Evolutionary conservation across 2,888 invertebrate genomes (phyloP).

Genomic region (Hofmannophila pseudospretella): DNA sequence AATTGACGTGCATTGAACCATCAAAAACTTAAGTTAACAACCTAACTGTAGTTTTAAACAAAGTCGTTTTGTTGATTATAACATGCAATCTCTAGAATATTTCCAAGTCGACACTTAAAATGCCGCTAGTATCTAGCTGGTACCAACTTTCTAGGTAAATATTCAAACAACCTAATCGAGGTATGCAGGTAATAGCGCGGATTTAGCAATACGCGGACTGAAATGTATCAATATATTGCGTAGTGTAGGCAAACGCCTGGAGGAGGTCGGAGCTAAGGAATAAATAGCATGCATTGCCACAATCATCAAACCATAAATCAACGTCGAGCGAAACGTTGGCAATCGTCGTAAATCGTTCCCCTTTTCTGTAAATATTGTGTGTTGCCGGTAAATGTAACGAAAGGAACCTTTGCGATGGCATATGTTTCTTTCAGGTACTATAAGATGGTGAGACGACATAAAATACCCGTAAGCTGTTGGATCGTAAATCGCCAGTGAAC

Average conservation of each 20-base stretch:
- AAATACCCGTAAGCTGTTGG: too few species aligned
- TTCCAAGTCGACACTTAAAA: constrained; percentile 1
- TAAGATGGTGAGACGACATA: too few species aligned
- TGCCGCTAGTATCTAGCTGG: constrained; percentile 1
- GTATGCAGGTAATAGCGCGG: constrained; percentile 7
- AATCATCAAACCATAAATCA: constrained; percentile 20
- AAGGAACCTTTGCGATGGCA: too few species aligned
- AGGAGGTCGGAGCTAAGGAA: constrained; percentile 10
- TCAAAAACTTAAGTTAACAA: too few species aligned
- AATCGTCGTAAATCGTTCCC: constrained; percentile 24
- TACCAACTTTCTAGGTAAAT: constrained; percentile 8
- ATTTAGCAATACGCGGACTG: constrained; percentile 11
- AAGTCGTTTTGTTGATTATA: too few species aligned
- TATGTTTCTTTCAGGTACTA: too few species aligned
- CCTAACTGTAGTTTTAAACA: too few species aligned
- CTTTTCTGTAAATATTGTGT: constrained; percentile 18
- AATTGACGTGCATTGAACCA: too few species aligned
- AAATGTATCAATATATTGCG: constrained; percentile 11
- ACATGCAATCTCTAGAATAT: not conserved
- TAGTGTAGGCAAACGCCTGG: constrained; percentile 3
- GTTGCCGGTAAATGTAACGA: too few species aligned
- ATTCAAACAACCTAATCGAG: constrained; percentile 8
- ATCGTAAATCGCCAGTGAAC: too few species aligned
- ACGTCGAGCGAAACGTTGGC: constrained; percentile 19
- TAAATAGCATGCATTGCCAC: constrained; percentile 8